Evolutionary conservation across 2,888 invertebrate genomes (phyloP).

Genomic region (Stenodera caucasica): DNA sequence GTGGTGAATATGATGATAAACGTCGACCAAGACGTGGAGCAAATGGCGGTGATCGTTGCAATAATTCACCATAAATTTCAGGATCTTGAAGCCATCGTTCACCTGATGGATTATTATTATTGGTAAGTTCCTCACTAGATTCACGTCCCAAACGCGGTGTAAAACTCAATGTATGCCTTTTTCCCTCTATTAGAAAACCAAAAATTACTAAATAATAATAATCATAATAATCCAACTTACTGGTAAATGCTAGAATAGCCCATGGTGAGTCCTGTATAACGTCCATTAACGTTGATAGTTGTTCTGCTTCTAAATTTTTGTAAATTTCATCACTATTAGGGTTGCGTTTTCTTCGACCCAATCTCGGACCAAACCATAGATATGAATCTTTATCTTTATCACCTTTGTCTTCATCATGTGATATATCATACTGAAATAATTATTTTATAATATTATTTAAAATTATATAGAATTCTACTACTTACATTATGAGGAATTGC

Average conservation of each 20-base stretch:
- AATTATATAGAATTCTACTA: not conserved
- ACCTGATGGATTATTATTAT: conserved; percentile 22
- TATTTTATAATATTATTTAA: not conserved
- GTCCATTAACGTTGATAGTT: conserved; percentile 51
- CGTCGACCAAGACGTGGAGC: conserved; percentile 57
- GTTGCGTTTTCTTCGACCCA: conserved; percentile 58
- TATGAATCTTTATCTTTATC: conserved; percentile 27
- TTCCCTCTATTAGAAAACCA: conserved; percentile 30
- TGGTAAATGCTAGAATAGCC: conserved; percentile 53
- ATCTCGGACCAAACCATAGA: conserved; percentile 60
- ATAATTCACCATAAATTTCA: conserved; percentile 43
- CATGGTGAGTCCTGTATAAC: conserved; percentile 53
- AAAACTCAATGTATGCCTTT: conserved; percentile 47
- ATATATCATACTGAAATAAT: not conserved
- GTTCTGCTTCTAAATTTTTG: conserved; percentile 39
- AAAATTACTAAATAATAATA: conserved; percentile 15
- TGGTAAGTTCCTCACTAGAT: conserved; percentile 43
- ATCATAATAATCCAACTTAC: conserved; percentile 37
- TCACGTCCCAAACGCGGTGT: conserved; percentile 59
- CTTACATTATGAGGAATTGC: conserved; percentile 19
- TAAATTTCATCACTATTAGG: conserved; percentile 41
- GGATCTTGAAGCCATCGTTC: conserved; percentile 42
- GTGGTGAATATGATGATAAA: conserved; percentile 55
- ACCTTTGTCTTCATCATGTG: not conserved
- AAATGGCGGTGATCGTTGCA: conserved; percentile 57